Percentiles rank a stretch among this genome's conserved stretches.
phyloP scores from a whole-genome alignment of 2,888 invertebrate genomes.

The Beris chalybata region DNA sequence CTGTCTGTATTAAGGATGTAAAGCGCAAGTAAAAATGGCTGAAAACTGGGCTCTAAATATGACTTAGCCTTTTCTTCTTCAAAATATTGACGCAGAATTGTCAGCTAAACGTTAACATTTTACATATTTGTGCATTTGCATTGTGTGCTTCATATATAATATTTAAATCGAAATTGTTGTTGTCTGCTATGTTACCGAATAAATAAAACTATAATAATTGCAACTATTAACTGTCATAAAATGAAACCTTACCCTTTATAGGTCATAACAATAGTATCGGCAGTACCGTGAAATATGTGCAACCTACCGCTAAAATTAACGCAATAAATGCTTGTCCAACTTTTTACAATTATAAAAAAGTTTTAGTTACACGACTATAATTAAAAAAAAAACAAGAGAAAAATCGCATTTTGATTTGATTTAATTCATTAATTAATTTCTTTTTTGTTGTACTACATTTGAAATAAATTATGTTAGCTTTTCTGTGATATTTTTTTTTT shows the following conservation, averaged over 20 bases:
- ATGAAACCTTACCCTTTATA: slow-evolving; percentile 19
- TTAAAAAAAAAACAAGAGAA: slow-evolving; percentile 9
- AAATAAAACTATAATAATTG: background rate
- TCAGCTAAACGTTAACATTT: no score
- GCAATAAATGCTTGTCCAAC: slow-evolving; percentile 10
- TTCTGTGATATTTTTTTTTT: background rate
- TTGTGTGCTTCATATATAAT: slow-evolving; percentile 5
- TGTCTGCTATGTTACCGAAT: background rate
- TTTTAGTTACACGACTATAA: slow-evolving; percentile 27
- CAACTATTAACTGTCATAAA: no score
- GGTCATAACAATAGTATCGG: slow-evolving; percentile 17
- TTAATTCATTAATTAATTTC: background rate
- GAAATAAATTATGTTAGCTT: background rate
- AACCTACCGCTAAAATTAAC: slow-evolving; percentile 5
- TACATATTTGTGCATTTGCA: slow-evolving; percentile 5
- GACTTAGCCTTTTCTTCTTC: no score
- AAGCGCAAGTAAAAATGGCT: no score
- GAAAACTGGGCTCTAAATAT: no score
- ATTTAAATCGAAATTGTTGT: background rate
- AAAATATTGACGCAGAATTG: no score
- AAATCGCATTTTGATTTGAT: slow-evolving; percentile 11
- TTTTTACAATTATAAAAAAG: slow-evolving; percentile 25
- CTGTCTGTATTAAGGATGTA: no score
- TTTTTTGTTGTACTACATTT: background rate
- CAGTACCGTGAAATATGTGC: slow-evolving; percentile 5